Evolutionary conservation across 2,797 vertebrate species (phyloP), one percentile per base, ranked within the genome.

Genomic region (Acanthiza pusilla): DNA sequence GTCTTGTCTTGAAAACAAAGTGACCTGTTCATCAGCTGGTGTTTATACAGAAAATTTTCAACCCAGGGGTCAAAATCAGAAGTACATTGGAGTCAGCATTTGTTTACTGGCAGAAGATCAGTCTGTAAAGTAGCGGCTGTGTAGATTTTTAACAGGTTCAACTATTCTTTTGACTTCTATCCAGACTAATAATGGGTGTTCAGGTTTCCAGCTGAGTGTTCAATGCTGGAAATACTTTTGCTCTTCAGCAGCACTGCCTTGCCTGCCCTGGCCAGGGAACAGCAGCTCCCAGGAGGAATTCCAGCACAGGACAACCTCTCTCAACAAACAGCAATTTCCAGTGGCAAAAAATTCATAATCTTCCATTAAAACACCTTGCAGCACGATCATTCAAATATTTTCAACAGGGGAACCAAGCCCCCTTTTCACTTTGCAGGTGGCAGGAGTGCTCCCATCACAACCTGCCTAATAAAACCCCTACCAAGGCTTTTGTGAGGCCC

Each of bases 401-500:
- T 36, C 73, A 88, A 50, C 5, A 36, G 65, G 60, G 71, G 32
- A 89, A 51, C 19, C 32, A 32, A 88, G 45, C 11, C 13, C n/a
- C 54, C 51, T 80, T 85, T 91, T 82, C 66, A 58, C 51, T 93
- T 91, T 83, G 60, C 27, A 60, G 83, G 32, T 73, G 85, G 79
- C 63, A 89, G 38, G 82, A 67, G 48, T 96, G 91, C 34, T 97
- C 89, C 95, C 89, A 82, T 94, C 97, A 91, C 63, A 93, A 96
- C 95, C 86, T 95, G 51, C 61, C 66, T 72, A 82, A 88, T 84
- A 85, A 94, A 96, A 85, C 58, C 90, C 95, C 85, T 85, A 75
- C 80, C 96, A 92, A 97, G 83, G 85, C 94, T 88, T 97, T 97
- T 95, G 87, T 65, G 71, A 95, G 91, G 76, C 93, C 67, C 85